Conservation (phyloP, 1,140 invertebrate species). For the Pogonognathellus flavescens region DNA sequence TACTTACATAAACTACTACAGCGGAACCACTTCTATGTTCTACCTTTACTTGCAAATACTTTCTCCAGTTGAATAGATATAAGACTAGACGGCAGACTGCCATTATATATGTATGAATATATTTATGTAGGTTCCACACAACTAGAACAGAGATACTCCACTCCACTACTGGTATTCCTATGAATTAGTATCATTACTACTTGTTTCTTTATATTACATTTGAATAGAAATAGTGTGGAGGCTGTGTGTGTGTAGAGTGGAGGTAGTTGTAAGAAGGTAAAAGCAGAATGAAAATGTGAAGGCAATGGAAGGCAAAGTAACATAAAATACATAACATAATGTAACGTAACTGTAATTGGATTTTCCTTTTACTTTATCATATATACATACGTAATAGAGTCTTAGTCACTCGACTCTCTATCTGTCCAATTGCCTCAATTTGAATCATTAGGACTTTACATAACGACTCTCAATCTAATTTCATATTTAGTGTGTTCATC, state of each 20-base stretch:
- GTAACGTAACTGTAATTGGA: conserved; percentile 48
- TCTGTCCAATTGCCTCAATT: conserved; percentile 49
- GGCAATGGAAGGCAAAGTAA: conserved; percentile 3
- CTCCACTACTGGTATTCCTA: no score
- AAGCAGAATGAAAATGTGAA: not conserved
- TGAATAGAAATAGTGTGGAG: not conserved
- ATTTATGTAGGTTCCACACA: no score
- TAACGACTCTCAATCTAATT: conserved; percentile 49
- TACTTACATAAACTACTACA: not conserved
- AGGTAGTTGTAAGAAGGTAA: no score
- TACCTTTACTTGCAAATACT: no score
- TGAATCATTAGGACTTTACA: conserved; percentile 48
- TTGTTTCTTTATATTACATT: not conserved
- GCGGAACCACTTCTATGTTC: no score
- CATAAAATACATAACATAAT: conserved; percentile 50
- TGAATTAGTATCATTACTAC: no score
- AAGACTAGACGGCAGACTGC: no score
- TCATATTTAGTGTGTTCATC: conserved; percentile 48
- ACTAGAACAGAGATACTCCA: no score
- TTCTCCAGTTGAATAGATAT: no score
- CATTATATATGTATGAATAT: no score
- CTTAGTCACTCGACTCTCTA: conserved; percentile 40
- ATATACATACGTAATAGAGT: conserved; percentile 40
- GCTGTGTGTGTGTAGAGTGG: not conserved
- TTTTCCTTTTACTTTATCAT: conserved; percentile 50